These are phyloP conservation scores for Eriocheir sinensis DNA, from an alignment of 1,140 invertebrate species.

Conservation along the genomic window DNA sequence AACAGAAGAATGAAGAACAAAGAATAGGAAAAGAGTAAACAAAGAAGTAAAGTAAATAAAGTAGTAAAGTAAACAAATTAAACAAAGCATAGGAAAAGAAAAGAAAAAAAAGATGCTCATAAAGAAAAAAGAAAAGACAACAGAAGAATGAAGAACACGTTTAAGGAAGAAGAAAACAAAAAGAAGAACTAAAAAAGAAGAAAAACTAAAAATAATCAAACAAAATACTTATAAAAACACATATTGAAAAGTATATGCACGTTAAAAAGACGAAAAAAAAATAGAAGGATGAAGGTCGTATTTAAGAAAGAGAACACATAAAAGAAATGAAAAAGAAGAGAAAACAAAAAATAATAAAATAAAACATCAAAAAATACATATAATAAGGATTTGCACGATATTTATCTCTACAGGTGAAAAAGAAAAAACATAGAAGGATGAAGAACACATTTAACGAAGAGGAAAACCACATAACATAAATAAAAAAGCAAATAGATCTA, in stretches of 20 bases:
- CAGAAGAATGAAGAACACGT: background rate
- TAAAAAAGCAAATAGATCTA: background rate
- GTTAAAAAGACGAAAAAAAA: too few relatives aligned
- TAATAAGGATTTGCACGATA: too few relatives aligned
- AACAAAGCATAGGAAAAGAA: too few relatives aligned
- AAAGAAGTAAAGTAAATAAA: background rate
- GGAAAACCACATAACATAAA: too few relatives aligned
- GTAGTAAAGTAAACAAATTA: background rate
- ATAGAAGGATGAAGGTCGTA: too few relatives aligned
- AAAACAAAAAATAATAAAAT: background rate
- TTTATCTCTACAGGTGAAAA: background rate
- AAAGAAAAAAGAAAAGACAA: background rate
- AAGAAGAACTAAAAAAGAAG: background rate
- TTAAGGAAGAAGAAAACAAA: background rate
- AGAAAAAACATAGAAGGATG: too few relatives aligned
- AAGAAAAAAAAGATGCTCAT: background rate
- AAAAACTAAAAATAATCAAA: background rate
- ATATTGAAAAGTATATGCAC: too few relatives aligned
- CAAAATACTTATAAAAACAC: too few relatives aligned
- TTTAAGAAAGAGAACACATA: too few relatives aligned
- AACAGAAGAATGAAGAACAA: background rate
- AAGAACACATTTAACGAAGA: too few relatives aligned
- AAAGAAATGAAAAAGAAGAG: background rate
- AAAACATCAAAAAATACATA: background rate
- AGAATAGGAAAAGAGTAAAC: too few relatives aligned